Base-by-base conservation (phyloP, 53 echinoderm and acorn worm species). In the Apostichopus leukothele region DNA sequence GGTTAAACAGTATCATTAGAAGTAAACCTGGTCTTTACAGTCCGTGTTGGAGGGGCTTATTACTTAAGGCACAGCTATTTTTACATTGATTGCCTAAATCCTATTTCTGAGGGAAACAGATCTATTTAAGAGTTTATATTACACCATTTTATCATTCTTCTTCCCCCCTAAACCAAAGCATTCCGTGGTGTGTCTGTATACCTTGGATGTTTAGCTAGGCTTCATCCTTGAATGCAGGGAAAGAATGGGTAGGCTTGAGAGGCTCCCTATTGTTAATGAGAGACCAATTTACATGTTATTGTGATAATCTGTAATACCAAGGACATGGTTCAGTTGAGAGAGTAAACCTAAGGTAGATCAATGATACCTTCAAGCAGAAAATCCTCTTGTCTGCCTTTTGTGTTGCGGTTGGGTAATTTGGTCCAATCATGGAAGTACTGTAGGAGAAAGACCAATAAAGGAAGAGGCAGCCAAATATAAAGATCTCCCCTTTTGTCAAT, bases 301-400 rank as follows among this genome's bases (percentile, higher is more conserved):
- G 63, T 79, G 79, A 52, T 79, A 79, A 79, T 79, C 79, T 18
- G 53, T 18, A 21, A 75, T 21, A 27, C 75, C 75, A 50, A 11
- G 53, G 79, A 79, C 79, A 16, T n/a, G 54, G 53, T 51, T 52
- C 79, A 79, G 79, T 53, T 27, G 79, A 79, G 79, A 79, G 53
- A 9, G 51, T 50, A 79, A 27, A 19, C 51, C 53, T 51, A 27
- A 50, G 50, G 13, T 63, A 16, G 20, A 79, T 79, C 50, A 51
- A 51, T 79, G 79, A 79, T 53, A 50, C 79, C n/a, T 52, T 79
- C 79, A 79, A 52, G 55, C 79, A 52, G 79, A 79, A 79, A 79
- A 79, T 79, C 79, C 79, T 53, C 79, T 79, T 79, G 79, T 79
- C 63, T 63, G 9, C 12, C 63, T 16, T 63, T 63, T 63, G 63